A percentile compares a stretch with the other conserved stretches of the same genome.
Evolutionary conservation across 1,140 invertebrate species (phyloP).

Genomic region (Solenopsis invicta): DNA sequence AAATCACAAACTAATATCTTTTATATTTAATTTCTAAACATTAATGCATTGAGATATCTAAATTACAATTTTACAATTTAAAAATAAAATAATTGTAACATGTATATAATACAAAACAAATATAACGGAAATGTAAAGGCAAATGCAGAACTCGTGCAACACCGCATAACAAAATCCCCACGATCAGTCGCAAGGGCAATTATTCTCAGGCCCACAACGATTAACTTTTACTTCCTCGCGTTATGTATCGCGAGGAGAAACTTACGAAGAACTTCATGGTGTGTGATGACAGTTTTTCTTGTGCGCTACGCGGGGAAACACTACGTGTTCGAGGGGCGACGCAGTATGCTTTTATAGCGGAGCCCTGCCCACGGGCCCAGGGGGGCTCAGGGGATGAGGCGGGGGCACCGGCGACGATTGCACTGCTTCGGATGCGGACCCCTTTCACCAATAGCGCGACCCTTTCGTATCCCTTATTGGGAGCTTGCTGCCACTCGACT

Average conservation of each 20-base stretch:
- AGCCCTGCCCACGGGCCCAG: constrained; percentile 82
- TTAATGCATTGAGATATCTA: neutral
- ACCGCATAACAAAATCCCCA: neutral
- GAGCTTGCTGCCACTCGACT: neutral
- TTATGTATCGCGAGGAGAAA: constrained; percentile 58
- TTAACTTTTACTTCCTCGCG: constrained; percentile 38
- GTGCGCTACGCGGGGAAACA: constrained; percentile 83
- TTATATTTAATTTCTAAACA: neutral
- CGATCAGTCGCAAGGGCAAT: constrained; percentile 1
- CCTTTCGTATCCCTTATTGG: constrained; percentile 81
- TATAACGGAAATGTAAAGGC: neutral
- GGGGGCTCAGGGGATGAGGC: constrained; percentile 78
- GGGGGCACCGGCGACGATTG: constrained; percentile 78
- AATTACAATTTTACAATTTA: neutral
- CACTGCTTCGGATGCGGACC: constrained; percentile 78
- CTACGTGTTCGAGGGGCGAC: constrained; percentile 83
- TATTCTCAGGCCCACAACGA: constrained; percentile 1
- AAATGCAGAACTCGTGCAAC: constrained; percentile 24
- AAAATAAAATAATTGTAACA: neutral
- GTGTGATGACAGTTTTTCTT: constrained; percentile 81
- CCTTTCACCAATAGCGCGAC: constrained; percentile 82
- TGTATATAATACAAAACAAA: constrained; percentile 9
- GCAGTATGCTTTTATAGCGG: constrained; percentile 86
- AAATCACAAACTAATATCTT: neutral
- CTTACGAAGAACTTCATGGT: constrained; percentile 87